Conservation (phyloP, 2,113 vertebrate species). For the Abramis brama region DNA sequence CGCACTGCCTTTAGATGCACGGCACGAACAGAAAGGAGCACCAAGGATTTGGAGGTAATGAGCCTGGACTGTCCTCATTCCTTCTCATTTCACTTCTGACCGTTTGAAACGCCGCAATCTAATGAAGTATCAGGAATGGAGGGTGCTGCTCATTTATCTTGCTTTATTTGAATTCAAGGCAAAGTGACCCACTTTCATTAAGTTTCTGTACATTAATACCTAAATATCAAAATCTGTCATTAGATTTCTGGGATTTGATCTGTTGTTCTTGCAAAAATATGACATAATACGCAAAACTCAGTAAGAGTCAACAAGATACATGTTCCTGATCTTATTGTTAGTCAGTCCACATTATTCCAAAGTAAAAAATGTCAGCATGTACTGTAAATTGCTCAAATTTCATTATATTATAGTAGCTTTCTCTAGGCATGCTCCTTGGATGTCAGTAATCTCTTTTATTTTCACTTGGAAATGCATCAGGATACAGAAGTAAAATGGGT, state of each 20-base stretch:
- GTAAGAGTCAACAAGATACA: not conserved
- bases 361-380: not conserved
- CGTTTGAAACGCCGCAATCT: conserved; percentile 35
- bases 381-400: not conserved
- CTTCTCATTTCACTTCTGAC: conserved; percentile 49
- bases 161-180: conserved; percentile 37
- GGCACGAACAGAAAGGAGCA: not conserved
- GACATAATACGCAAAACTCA: not conserved
- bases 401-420: not conserved
- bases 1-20: not conserved
- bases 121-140: conserved; percentile 45
- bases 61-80: conserved; percentile 45
- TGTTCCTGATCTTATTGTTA: not conserved
- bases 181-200: conserved; percentile 1
- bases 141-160: conserved; percentile 35
- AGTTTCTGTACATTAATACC: not conserved
- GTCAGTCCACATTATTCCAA: conserved; percentile 8
- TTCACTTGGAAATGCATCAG: not conserved
- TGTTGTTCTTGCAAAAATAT: not conserved
- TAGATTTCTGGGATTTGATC: not conserved
- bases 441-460: not conserved
- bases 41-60: conserved; percentile 31
- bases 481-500: conserved; percentile 1
- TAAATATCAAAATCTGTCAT: not conserved
- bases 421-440: not conserved